Conservation (phyloP, 2,113 vertebrate genomes). For the Chionodraco myersi region DNA sequence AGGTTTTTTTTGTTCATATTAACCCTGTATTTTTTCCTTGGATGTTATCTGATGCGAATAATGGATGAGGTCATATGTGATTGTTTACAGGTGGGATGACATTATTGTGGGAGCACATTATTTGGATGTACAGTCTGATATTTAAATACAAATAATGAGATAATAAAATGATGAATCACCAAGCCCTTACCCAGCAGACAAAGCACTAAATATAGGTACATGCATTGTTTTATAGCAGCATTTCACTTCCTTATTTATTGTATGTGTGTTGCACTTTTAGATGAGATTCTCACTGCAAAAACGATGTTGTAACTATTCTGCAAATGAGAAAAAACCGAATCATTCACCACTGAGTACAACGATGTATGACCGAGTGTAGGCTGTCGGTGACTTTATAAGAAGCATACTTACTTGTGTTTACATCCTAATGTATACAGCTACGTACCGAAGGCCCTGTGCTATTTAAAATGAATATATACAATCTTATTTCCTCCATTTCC, state of each 20-base stretch:
- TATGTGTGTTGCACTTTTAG: too few species aligned
- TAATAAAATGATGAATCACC: background rate
- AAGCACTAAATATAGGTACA: background rate
- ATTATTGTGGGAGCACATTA: background rate
- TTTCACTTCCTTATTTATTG: too few species aligned
- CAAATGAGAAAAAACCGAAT: too few species aligned
- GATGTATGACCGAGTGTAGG: too few species aligned
- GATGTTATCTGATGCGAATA: background rate
- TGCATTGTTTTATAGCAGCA: too few species aligned
- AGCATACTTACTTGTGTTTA: background rate
- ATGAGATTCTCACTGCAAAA: too few species aligned
- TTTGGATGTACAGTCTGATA: background rate
- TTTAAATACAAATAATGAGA: background rate
- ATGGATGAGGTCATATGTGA: background rate
- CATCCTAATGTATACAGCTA: background rate
- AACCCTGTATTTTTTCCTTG: too few species aligned
- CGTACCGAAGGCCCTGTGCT: background rate
- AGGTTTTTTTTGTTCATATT: background rate
- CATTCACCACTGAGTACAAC: too few species aligned
- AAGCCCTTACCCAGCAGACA: background rate
- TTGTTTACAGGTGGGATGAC: background rate
- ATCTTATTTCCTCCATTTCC: rapidly evolving
- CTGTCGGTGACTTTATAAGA: background rate
- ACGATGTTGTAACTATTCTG: too few species aligned
- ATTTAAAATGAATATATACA: background rate